These are phyloP conservation scores for Zophobas morio DNA, from an alignment of 1,140 invertebrate genomes.

Conservation along the genomic window DNA sequence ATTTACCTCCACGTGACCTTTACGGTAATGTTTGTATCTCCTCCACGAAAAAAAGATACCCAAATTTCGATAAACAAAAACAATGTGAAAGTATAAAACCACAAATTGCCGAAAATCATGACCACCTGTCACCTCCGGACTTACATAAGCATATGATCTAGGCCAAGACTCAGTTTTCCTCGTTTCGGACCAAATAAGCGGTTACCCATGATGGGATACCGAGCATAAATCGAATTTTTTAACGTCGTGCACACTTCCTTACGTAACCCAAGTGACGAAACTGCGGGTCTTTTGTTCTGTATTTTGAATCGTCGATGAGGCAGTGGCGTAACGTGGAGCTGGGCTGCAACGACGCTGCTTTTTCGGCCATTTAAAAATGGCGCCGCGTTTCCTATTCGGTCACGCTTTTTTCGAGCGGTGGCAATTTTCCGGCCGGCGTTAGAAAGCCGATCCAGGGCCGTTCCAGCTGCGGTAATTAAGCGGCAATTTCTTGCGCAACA, in stretches of 20 bases:
- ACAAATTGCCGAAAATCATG: too few relatives aligned
- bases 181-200: constrained; percentile 4
- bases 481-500: constrained; percentile 39
- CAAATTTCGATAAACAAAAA: neutral
- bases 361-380: constrained; percentile 9
- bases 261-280: neutral
- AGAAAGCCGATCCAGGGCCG: constrained; percentile 30
- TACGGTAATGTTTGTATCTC: neutral
- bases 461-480: constrained; percentile 45
- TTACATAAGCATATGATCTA: neutral
- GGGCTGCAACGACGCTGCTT: neutral
- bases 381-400: constrained; percentile 4
- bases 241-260: neutral
- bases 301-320: neutral
- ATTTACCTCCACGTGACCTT: constrained; percentile 23
- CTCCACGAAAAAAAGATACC: neutral
- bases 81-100: too few relatives aligned
- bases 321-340: too few relatives aligned
- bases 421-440: neutral
- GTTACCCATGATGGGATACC: constrained; percentile 3
- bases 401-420: neutral
- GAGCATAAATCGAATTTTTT: constrained; percentile 20
- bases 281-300: neutral
- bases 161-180: neutral
- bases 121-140: neutral